phyloP scores from a whole-genome alignment of 1,140 invertebrate species.

The Maconellicoccus hirsutus region DNA sequence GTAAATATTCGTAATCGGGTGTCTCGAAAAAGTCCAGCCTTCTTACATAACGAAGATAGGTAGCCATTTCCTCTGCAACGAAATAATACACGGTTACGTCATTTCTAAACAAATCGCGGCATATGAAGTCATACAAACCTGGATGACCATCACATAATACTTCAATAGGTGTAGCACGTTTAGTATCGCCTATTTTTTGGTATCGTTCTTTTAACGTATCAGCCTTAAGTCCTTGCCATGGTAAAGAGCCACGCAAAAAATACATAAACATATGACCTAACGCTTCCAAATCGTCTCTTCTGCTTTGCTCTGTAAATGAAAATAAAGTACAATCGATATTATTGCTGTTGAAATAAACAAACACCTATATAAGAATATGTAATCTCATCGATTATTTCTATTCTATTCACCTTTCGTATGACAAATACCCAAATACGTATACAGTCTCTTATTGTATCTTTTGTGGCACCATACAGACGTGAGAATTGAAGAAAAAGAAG shows the following conservation, averaged over 20 bases:
- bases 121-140: conserved; percentile 40
- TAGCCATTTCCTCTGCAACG: conserved; percentile 76
- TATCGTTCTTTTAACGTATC: conserved; percentile 99
- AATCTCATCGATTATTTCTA: no score
- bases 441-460: no score
- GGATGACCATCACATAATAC: conserved; percentile 95
- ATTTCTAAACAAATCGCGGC: no score
- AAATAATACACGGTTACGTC: conserved; percentile 16
- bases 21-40: conserved; percentile 99
- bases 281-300: conserved; percentile 97
- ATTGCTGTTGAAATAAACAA: conserved; percentile 16
- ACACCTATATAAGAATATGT: no score
- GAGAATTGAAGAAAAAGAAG: no score
- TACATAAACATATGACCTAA: conserved; percentile 99
- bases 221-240: conserved; percentile 99
- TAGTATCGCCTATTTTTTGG: conserved; percentile 99
- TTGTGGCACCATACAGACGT: no score
- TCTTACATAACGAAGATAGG: conserved; percentile 93
- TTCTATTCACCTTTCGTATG: no score
- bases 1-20: conserved; percentile 96
- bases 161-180: conserved; percentile 94
- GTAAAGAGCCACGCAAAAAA: conserved; percentile 94
- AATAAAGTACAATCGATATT: conserved; percentile 13
- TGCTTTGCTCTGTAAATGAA: conserved; percentile 77
- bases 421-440: no score